Evolutionary conservation across 2,113 vertebrate species (phyloP).

Genomic region (Xyrauchen texanus): DNA sequence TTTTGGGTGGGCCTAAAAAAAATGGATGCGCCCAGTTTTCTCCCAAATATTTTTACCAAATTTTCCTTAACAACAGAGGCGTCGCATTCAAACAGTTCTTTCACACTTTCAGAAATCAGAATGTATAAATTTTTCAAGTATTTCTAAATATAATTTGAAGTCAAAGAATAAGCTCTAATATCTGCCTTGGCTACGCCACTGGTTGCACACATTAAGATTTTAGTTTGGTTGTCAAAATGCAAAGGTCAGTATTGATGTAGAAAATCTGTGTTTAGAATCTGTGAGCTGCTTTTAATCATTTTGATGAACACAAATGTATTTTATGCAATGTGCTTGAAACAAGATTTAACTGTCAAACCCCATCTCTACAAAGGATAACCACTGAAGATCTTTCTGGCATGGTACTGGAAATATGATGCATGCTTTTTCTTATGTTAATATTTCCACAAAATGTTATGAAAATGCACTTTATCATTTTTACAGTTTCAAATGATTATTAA

Average conservation of each 20-base stretch:
- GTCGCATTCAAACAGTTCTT: too few relatives aligned
- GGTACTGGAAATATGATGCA: conserved; percentile 29
- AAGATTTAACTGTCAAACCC: not conserved
- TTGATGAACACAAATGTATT: not conserved
- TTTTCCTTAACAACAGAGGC: too few relatives aligned
- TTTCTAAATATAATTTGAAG: too few relatives aligned
- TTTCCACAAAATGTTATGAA: conserved; percentile 52
- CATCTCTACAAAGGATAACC: not conserved
- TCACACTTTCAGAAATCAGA: too few relatives aligned
- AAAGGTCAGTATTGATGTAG: not conserved
- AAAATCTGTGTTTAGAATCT: not conserved
- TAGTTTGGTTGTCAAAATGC: not conserved
- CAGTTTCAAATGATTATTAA: conserved; percentile 36
- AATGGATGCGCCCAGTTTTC: too few relatives aligned
- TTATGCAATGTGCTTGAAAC: not conserved
- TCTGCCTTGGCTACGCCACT: too few relatives aligned
- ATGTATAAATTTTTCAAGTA: too few relatives aligned
- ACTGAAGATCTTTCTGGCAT: conserved; percentile 1
- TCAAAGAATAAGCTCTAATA: too few relatives aligned
- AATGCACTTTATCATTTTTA: conserved; percentile 59
- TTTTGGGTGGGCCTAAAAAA: too few relatives aligned
- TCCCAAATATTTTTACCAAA: too few relatives aligned
- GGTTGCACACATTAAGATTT: not conserved
- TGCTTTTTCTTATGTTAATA: conserved; percentile 26
- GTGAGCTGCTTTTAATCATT: not conserved